Conservation (phyloP, 2,888 invertebrate genomes). For the Papilio protenor region DNA sequence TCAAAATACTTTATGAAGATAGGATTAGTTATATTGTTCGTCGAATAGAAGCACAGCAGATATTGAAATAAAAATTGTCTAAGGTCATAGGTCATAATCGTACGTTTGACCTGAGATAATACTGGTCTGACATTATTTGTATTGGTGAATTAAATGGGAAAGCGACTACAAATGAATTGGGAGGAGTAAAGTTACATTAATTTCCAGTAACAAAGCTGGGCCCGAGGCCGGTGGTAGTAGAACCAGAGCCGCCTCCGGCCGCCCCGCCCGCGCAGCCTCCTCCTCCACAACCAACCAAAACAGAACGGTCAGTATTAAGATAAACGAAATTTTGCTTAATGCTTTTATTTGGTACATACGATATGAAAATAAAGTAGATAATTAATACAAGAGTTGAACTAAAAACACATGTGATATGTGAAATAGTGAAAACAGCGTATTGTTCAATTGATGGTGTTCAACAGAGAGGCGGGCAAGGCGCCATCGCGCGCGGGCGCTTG, state of each 20-base stretch:
- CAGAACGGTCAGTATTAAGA: conserved; percentile 72
- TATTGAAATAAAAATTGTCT: no score
- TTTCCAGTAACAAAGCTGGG: conserved; percentile 88
- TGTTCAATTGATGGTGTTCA: conserved; percentile 26
- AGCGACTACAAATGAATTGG: background rate
- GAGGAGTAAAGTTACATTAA: conserved; percentile 24
- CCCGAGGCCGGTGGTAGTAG: conserved; percentile 83
- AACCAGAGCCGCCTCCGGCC: conserved; percentile 75
- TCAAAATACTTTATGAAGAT: no score
- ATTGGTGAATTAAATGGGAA: background rate
- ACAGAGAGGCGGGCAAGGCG: conserved; percentile 88
- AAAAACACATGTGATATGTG: no score
- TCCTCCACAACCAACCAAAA: conserved; percentile 69
- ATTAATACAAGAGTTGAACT: no score
- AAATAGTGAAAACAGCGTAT: background rate
- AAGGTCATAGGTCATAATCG: no score
- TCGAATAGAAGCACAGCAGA: no score
- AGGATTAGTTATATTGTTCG: no score
- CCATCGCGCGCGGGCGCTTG: conserved; percentile 91
- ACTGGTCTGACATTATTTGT: background rate
- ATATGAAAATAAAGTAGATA: no score
- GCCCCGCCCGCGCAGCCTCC: conserved; percentile 74
- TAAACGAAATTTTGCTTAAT: background rate
- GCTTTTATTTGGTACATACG: no score
- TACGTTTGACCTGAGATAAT: no score